phyloP scores from a whole-genome alignment of 2,113 vertebrate genomes.

The Notothenia rossii region DNA sequence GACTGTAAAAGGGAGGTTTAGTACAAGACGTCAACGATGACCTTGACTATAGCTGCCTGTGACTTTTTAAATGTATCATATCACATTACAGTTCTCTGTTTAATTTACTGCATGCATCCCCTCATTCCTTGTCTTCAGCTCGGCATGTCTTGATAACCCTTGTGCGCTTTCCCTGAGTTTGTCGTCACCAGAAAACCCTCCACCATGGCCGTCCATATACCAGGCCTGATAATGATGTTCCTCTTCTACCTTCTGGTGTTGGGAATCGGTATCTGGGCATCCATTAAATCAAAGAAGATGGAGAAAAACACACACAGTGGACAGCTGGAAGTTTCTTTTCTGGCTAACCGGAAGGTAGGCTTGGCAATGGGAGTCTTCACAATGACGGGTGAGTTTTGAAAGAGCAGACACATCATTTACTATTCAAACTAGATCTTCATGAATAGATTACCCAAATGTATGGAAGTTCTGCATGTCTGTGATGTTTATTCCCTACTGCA shows the following conservation, averaged over 20 bases:
- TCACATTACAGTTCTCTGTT: too few species aligned
- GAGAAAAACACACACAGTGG: background rate
- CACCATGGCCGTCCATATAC: conserved; percentile 16
- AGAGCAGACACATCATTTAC: background rate
- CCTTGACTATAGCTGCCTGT: too few species aligned
- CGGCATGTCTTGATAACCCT: too few species aligned
- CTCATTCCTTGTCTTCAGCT: too few species aligned
- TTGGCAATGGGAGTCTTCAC: conserved; percentile 28
- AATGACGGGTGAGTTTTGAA: conserved; percentile 28
- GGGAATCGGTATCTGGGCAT: conserved; percentile 44
- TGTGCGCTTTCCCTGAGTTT: too few species aligned
- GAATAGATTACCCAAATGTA: background rate
- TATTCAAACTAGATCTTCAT: background rate
- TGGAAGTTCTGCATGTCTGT: background rate
- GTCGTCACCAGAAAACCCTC: too few species aligned
- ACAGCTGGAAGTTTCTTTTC: background rate
- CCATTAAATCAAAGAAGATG: conserved; percentile 20
- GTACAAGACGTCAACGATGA: too few species aligned
- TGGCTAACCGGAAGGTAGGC: conserved; percentile 29
- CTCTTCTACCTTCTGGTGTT: conserved; percentile 29
- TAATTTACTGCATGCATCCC: too few species aligned
- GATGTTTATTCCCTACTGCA: background rate
- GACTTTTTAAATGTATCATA: too few species aligned
- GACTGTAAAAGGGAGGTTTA: too few species aligned
- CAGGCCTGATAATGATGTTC: conserved; percentile 8